Conservation (phyloP, 1,140 invertebrate genomes). For the Onthophagus taurus region DNA sequence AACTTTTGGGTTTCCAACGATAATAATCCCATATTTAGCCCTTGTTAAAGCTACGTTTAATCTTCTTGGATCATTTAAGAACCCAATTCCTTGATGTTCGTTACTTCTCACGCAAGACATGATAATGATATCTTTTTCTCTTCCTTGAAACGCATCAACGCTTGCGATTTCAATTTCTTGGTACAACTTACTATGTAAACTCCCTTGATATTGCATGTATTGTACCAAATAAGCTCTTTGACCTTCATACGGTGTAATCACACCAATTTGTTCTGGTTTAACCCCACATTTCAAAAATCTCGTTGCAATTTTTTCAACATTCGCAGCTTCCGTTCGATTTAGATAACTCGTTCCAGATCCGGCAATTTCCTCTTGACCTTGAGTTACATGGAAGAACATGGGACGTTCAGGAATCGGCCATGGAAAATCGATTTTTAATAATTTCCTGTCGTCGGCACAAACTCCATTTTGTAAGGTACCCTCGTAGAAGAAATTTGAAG, state of each 20-base stretch:
- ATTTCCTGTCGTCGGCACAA: constrained; percentile 84
- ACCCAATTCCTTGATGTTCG: constrained; percentile 87
- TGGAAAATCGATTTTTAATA: constrained; percentile 91
- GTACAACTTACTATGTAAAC: constrained; percentile 92
- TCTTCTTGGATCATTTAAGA: constrained; percentile 93
- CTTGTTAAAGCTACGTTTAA: constrained; percentile 97
- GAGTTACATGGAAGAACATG: constrained; percentile 98
- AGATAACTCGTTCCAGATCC: constrained; percentile 97
- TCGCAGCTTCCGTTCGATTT: constrained; percentile 96
- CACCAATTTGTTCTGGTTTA: constrained; percentile 97
- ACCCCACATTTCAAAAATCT: constrained; percentile 89
- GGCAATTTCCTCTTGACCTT: constrained; percentile 97
- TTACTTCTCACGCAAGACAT: constrained; percentile 94
- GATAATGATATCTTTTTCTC: constrained; percentile 99
- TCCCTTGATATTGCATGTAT: constrained; percentile 98
- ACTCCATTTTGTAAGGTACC: constrained; percentile 97
- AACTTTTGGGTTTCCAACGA: constrained; percentile 97
- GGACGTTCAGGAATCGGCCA: constrained; percentile 95
- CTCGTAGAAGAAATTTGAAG: constrained; percentile 99
- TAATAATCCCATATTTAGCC: constrained; percentile 96
- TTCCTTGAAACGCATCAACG: constrained; percentile 95
- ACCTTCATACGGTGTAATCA: constrained; percentile 98
- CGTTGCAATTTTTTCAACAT: constrained; percentile 96
- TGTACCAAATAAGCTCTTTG: constrained; percentile 97
- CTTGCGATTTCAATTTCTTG: constrained; percentile 99